Evolutionary conservation across 2,797 vertebrate species (phyloP), one percentile per base, ranked within the genome.

Genomic region (Todus mexicanus): DNA sequence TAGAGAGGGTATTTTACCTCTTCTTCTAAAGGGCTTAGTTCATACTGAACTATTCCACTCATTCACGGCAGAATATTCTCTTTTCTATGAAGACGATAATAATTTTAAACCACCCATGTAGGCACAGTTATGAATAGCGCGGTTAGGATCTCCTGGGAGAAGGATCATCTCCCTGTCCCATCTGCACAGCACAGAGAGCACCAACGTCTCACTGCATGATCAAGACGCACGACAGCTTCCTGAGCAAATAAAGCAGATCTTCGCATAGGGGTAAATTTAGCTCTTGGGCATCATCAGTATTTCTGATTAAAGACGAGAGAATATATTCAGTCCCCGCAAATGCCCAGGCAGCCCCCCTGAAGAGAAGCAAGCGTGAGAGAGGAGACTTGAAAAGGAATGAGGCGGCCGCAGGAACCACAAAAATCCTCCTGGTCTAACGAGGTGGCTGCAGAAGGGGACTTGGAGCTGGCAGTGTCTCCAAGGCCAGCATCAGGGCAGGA

Each of bases 401-500:
- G 63, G 75, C 7, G 4, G 40, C 12, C 17, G 3, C 51, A 17
- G 54, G 72, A 84, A 54, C 63, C 37, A 29, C 63, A 7, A 15
- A n/a, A 19, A 17, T 10, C 63, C 75, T 77, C 88, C 27, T 7
- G n/a, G 61, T 48, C 68, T 27, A 31, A 72, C 4, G 85, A 69
- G 86, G 80, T 75, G 95, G 81, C 51, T 42, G 37, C 3, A 31
- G 20, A 57, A 45, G 33, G 33, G 40, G 15, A 18, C 22, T 5
- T 4, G 35, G 70, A 59, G 84, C 90, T 76, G 74, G 94, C 75
- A 64, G 15, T 7, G 95, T 97, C 97, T 98, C 95, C 87, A 61
- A 96, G 97, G 98, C 97, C 97, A 90, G 97, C 95, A 78, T 96
- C 95, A 78, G 91, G 86, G 65, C 93, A 83, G 70, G 70, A 92